phyloP scores from a whole-genome alignment of 2,797 vertebrate genomes.

The Myotis findleyi region DNA sequence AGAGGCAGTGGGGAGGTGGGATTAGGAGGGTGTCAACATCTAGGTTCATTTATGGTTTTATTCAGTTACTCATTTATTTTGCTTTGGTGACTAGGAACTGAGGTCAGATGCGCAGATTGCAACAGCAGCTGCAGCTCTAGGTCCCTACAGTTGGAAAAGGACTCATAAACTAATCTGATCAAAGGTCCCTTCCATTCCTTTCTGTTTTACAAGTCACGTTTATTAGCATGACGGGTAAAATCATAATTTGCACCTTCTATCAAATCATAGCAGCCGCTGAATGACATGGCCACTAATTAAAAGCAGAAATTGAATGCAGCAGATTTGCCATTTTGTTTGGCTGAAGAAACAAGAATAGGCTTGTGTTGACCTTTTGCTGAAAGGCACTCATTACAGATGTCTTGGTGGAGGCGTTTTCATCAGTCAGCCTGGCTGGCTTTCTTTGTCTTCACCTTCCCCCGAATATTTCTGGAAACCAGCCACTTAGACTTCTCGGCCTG shows the following conservation, averaged over 20 bases:
- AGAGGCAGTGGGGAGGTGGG: no score
- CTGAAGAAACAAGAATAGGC: neutral
- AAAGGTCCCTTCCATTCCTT: neutral
- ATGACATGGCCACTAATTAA: slow-evolving; percentile 33
- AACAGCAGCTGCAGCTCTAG: neutral
- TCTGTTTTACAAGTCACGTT: neutral
- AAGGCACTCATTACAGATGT: neutral
- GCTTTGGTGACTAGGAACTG: neutral
- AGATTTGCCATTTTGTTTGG: neutral
- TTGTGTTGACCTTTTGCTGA: neutral
- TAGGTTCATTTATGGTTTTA: neutral
- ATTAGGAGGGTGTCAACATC: neutral
- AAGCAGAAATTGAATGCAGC: slow-evolving; percentile 35
- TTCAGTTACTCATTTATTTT: neutral
- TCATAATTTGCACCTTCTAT: neutral
- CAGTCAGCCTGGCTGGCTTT: neutral
- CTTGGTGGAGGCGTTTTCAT: neutral
- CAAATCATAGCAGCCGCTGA: slow-evolving; percentile 1
- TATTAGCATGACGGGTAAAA: slow-evolving; percentile 43
- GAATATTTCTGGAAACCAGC: slow-evolving; percentile 12
- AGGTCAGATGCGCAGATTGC: neutral
- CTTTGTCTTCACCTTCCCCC: neutral
- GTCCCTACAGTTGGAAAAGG: neutral
- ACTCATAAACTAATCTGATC: neutral
- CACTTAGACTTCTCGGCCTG: neutral